phyloP scores from a whole-genome alignment of 2,888 invertebrate genomes.

The Tiliacea citrago region DNA sequence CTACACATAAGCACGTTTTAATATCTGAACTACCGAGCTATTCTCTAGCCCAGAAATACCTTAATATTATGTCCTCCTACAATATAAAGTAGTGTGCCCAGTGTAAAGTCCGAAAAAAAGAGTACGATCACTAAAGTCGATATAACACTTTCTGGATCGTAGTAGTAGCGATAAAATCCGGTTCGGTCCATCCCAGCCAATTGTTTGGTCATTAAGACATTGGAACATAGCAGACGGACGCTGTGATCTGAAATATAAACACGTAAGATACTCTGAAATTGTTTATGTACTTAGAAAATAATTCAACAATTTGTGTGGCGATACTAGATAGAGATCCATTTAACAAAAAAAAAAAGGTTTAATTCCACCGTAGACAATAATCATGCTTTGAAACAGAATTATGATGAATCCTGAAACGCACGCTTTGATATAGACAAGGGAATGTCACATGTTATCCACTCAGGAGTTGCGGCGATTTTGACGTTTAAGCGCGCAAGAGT shows the following conservation, averaged over 20 bases:
- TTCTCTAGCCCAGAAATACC: background rate
- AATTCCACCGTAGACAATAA: background rate
- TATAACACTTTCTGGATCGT: constrained; percentile 8
- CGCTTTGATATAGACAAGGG: background rate
- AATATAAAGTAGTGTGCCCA: constrained; percentile 24
- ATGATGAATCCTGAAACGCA: background rate
- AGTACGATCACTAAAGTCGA: constrained; percentile 25
- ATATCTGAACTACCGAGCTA: background rate
- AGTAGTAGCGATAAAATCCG: background rate
- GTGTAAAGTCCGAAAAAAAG: constrained; percentile 20
- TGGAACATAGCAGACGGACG: background rate
- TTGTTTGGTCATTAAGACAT: background rate
- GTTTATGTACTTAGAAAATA: too few relatives aligned
- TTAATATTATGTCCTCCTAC: constrained; percentile 16
- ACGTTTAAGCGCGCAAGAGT: too few relatives aligned
- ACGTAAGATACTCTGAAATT: too few relatives aligned
- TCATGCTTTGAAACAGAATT: background rate
- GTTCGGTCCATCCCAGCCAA: constrained; percentile 1
- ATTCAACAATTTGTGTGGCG: too few relatives aligned
- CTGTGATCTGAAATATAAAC: constrained; percentile 8
- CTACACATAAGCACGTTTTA: background rate
- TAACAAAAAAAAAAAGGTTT: background rate
- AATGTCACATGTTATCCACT: too few relatives aligned
- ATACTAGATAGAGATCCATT: background rate
- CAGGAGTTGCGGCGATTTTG: too few relatives aligned